Evolutionary conservation across 2,113 vertebrate species (phyloP), one percentile per base, ranked within the genome.

Genomic region (Corvus cornix): DNA sequence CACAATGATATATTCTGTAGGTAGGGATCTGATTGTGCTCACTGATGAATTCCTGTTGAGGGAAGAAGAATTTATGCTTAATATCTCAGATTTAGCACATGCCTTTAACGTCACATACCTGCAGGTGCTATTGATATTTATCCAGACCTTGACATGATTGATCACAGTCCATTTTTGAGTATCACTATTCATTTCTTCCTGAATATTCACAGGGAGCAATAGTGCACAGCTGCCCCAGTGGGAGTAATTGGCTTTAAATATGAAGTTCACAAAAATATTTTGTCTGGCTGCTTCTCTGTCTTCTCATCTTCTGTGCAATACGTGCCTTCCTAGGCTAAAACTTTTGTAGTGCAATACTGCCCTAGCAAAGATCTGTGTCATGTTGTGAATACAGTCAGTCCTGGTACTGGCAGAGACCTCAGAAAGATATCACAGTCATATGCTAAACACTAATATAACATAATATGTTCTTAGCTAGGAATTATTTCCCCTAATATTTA

Each of bases 201-300:
- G 79, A 96, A 62, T 91, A 90, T 64, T 89, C 59, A 78, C 48
- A 64, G 52, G 48, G 86, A 74, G 31, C 69, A 96, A 81, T 48
- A 90, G 76, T 39, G 63, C 80, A 85, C 53, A 92, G 79, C 66
- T 87, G 66, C n/a, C 18, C 31, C 49, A 37, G 78, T 85, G 53
- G 64, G 80, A 84, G 43, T 87, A 91, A 91, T 69, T 89, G 72
- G 53, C 73, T 95, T 84, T 85, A 85, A 93, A 73, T 59, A 66
- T 27, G 41, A 93, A 87, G 53, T 87, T 92, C 77, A 76, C 35
- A 76, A 82, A 89, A 96, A 95, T 93, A 94, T 90, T 95, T 95
- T 79, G 24, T 69, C 84, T 96, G 91, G 74, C 75, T 89, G n/a
- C 41, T 92, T 89, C 60, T 53, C 10, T 87, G 44, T 87, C 48